Base-by-base conservation (phyloP, 2,797 vertebrate genomes). In the Eulemur coronatus region DNA sequence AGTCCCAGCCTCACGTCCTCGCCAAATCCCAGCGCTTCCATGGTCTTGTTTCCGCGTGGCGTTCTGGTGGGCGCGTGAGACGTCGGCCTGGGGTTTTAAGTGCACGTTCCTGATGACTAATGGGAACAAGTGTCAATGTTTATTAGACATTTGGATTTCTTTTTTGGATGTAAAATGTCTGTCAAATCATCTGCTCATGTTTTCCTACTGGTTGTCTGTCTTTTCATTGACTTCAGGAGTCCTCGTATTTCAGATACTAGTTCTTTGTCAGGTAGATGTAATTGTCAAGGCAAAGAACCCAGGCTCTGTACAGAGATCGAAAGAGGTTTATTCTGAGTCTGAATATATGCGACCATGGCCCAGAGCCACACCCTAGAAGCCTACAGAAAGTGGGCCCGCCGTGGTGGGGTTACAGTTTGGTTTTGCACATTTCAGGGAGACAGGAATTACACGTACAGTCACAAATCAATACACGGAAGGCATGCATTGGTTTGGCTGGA, bases 1-100 rank as follows among this genome's bases (percentile, higher is more conserved):
- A 1, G 4, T 20, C 48, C 69, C 26, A 0, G 50, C 59, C 14
- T 43, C 1, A 0, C 1, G 0, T 20, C 30, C 46, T 35, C 3
- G 0, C 18, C 41, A 18, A 30, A 12, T 0, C 22, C 20, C 2
- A 5, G 15, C 0, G 0, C 41, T 28, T 18, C 30, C 55, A 22
- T 15, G 0, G 5, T 9, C n/a, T n/a, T 65, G 15, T 65, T n/a
- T 57, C 57, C 9, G 10, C 4, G 24, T 10, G 5, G 57, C 41
- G 0, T 15, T 11, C 84, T 12, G 22, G 3, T 2, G 5, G 30
- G 85, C 1, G 7, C 5, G 9, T 14, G 57, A 20, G 33, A 14
- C 22, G 35, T 1, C 0, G 0, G 48, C n/a, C 55, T 7, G 17
- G 28, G 15, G 24, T 14, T 28, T 10, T 1, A 3, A 15, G 5